Evolutionary conservation across 2,797 vertebrate species (phyloP).

Genomic region (Bradypodion ventrale): DNA sequence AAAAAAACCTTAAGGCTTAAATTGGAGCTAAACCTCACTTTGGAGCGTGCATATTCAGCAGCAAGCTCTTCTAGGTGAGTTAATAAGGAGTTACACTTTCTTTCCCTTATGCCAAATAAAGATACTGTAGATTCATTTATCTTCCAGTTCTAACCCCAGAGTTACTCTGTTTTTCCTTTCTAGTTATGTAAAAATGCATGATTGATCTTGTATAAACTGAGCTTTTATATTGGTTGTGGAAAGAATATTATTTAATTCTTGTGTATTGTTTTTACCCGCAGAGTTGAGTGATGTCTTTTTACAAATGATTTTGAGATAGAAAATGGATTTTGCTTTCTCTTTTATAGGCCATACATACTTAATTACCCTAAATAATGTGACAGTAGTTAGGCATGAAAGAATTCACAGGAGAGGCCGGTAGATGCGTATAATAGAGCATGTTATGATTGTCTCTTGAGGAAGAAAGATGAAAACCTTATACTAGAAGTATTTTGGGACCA

Average conservation of each 20-base stretch:
- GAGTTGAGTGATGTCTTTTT: conserved; percentile 40
- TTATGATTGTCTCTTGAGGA: too few species aligned
- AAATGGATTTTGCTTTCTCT: not conserved
- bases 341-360: conserved; percentile 29
- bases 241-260: not conserved
- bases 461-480: too few species aligned
- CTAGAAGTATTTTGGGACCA: too few species aligned
- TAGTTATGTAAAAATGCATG: conserved; percentile 21
- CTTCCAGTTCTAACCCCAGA: conserved; percentile 42
- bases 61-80: conserved; percentile 66
- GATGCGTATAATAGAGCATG: too few species aligned
- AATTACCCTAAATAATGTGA: conserved; percentile 26
- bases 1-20: conserved; percentile 40
- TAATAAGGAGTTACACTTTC: conserved; percentile 27
- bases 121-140: conserved; percentile 29
- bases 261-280: not conserved
- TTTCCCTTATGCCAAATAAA: conserved; percentile 48
- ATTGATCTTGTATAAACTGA: conserved; percentile 24
- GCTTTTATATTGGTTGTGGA: not conserved
- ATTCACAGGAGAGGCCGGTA: too few species aligned
- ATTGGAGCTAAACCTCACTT: conserved; percentile 54
- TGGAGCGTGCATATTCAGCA: conserved; percentile 39
- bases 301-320: not conserved
- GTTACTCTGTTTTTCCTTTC: conserved; percentile 10
- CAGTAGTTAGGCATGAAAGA: too few species aligned